Base-by-base conservation (phyloP, 2,797 vertebrate species). In the Pseudomugil gertrudae region DNA sequence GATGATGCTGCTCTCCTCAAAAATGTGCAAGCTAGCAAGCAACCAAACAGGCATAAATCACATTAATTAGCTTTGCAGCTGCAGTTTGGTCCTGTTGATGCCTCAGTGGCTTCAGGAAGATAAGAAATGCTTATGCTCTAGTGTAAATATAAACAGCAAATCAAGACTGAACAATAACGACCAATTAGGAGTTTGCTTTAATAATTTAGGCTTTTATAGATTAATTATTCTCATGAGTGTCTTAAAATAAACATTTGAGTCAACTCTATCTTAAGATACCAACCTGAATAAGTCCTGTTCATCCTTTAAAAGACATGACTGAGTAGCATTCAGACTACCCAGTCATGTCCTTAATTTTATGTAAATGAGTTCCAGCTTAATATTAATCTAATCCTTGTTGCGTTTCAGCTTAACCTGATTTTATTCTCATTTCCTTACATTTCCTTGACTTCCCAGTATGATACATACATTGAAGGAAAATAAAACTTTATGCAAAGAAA, bases 11-110 rank as follows among this genome's bases (percentile, higher is more conserved):
- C 80, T 87, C 72, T 75, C 89, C 82, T 89, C 87, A 90, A 89
- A 91, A 91, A 90, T 89, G 81, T 89, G 89, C 88, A 88, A 86
- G 81, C 85, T 86, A 86, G 90, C 86, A 87, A 83, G 84, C 81
- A 79, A 80, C 80, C 80, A 88, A 90, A 92, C 85, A 87, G 80
- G 84, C 88, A 89, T 90, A 89, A 90, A 93, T 92, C 92, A 90
- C 78, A 83, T 90, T 88, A 89, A 90, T 90, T 90, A 91, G 76
- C 74, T 83, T 68, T 89, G 90, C 86, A 90, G 87, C 90, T 92
- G 88, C 81, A 84, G 84, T 61, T 77, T 11, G 62, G 82, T 85
- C 84, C 88, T 88, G 78, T 80, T 76, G 84, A 91, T 87, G 87
- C 84, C 80, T 92, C 86, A 57, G 83, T 81, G 86, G 87, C 81